These are phyloP conservation scores for Lutraria lutraria DNA, from an alignment of 2,888 invertebrate species.

Conservation along the genomic window DNA sequence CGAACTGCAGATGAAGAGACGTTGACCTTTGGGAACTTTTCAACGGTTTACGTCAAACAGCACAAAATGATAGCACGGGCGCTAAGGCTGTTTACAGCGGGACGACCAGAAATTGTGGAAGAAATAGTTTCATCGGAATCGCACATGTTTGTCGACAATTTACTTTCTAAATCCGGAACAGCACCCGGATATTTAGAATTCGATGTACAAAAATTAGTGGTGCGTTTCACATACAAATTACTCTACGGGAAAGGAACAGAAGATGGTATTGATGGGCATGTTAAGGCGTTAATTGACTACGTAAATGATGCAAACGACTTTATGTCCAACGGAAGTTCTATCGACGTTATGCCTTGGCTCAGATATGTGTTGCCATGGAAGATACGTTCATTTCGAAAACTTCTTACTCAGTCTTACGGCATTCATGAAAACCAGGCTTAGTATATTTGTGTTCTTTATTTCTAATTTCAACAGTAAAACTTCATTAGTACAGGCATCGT, in stretches of 20 bases:
- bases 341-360: slow-evolving; percentile 73
- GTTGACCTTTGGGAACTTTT: slow-evolving; percentile 49
- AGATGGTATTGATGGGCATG: slow-evolving; percentile 30
- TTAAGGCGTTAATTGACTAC: slow-evolving; percentile 26
- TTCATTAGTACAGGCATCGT: no score
- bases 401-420: slow-evolving; percentile 1
- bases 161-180: not conserved
- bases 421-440: slow-evolving; percentile 5
- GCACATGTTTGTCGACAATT: not conserved
- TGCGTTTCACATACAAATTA: slow-evolving; percentile 65
- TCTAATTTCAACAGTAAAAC: no score
- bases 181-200: slow-evolving; percentile 28
- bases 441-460: no score
- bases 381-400: slow-evolving; percentile 42
- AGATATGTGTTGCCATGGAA: slow-evolving; percentile 63
- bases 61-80: slow-evolving; percentile 51
- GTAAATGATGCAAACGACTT: slow-evolving; percentile 47
- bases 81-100: slow-evolving; percentile 52
- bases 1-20: slow-evolving; percentile 24
- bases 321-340: slow-evolving; percentile 61
- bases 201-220: slow-evolving; percentile 30
- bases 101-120: slow-evolving; percentile 55
- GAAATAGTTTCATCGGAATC: slow-evolving; percentile 57
- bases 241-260: slow-evolving; percentile 59
- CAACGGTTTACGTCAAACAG: slow-evolving; percentile 45